Percentiles rank a stretch among this genome's conserved stretches.
These are phyloP conservation scores for Chondrosia reniformis DNA, from an alignment of 37 sponge, comb jelly and placozoan species.

Conservation along the genomic window DNA sequence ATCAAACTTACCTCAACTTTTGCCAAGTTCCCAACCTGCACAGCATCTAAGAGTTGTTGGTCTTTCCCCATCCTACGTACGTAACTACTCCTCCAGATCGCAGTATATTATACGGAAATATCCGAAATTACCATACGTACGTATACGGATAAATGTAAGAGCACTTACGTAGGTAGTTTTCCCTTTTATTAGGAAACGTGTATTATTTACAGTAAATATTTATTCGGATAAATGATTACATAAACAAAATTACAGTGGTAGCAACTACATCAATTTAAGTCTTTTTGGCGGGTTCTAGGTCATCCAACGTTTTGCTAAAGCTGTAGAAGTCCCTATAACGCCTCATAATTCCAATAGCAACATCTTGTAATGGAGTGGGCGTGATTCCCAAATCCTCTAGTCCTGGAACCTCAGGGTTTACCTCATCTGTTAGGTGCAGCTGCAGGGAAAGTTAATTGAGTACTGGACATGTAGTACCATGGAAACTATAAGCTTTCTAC, in stretches of 20 bases:
- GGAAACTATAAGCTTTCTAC: not conserved
- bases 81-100: too few species aligned
- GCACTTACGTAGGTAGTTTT: too few species aligned
- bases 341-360: slow-evolving; percentile 63
- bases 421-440: slow-evolving; percentile 75
- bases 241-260: too few species aligned
- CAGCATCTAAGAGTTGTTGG: slow-evolving; percentile 65
- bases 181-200: too few species aligned
- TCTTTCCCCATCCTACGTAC: slow-evolving; percentile 89
- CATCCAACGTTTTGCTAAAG: slow-evolving; percentile 61
- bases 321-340: slow-evolving; percentile 65
- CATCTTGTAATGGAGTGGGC: slow-evolving; percentile 60
- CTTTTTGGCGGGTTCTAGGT: slow-evolving; percentile 36
- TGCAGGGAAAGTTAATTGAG: slow-evolving; percentile 30
- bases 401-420: slow-evolving; percentile 62
- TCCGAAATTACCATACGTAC: too few species aligned
- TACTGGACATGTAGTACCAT: not conserved
- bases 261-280: not conserved
- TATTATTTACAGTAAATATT: too few species aligned
- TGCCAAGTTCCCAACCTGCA: slow-evolving; percentile 50
- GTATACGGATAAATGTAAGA: too few species aligned
- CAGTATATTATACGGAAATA: too few species aligned
- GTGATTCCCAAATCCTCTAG: slow-evolving; percentile 90
- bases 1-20: slow-evolving; percentile 82
- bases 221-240: too few species aligned